These are phyloP conservation scores for Encarsia formosa DNA, from an alignment of 2,888 invertebrate genomes.

Conservation along the genomic window DNA sequence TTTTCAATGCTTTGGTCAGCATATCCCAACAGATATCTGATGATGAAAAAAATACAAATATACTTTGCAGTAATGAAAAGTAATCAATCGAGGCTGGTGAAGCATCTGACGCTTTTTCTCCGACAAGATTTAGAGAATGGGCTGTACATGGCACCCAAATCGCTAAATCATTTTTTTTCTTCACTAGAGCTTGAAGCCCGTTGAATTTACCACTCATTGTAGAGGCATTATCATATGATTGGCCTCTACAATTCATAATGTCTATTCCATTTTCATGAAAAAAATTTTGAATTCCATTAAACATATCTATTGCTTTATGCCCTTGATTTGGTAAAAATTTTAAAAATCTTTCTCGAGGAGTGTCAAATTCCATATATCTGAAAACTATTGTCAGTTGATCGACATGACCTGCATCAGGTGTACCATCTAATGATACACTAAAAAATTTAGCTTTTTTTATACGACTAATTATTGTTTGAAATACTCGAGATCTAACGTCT, in stretches of 20 bases:
- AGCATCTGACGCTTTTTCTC: constrained; percentile 10
- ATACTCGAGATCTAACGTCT: not conserved
- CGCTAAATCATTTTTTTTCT: constrained; percentile 27
- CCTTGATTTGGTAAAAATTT: constrained; percentile 15
- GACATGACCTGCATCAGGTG: constrained; percentile 15
- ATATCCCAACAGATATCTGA: too few species aligned
- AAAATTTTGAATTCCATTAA: not conserved
- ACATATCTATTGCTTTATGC: constrained; percentile 18
- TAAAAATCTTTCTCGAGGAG: constrained; percentile 17
- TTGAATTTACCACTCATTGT: constrained; percentile 30
- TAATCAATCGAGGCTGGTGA: constrained; percentile 16
- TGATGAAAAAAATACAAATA: too few species aligned
- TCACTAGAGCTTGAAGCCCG: constrained; percentile 31
- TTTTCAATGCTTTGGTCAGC: too few species aligned
- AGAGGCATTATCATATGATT: constrained; percentile 31
- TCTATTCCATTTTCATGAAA: constrained; percentile 22
- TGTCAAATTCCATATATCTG: constrained; percentile 16
- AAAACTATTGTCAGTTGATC: constrained; percentile 25
- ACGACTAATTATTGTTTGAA: not conserved
- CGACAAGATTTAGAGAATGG: too few species aligned
- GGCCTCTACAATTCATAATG: constrained; percentile 27
- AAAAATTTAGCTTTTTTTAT: not conserved
- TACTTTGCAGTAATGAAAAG: constrained; percentile 17
- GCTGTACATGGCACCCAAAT: too few species aligned
- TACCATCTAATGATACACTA: not conserved